Base-by-base conservation (phyloP, 2,113 vertebrate genomes). In the Gavialis gangeticus region DNA sequence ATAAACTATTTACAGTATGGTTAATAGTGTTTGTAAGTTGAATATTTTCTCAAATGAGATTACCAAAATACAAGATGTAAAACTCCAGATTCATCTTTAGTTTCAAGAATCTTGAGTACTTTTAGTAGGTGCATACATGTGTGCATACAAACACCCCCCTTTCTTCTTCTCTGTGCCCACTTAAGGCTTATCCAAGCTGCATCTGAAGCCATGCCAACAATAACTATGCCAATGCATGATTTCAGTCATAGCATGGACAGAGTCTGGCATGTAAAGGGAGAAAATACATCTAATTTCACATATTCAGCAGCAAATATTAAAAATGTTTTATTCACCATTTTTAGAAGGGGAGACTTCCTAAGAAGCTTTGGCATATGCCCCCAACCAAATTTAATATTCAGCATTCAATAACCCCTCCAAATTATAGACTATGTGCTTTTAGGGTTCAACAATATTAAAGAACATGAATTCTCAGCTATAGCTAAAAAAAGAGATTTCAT, bases 301-400 rank as follows among this genome's bases (percentile, higher is more conserved):
- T 30, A 82, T 94, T 25, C 0, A 1, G 3, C 27, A 82, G 25
- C 54, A 64, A 37, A 63, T 80, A 34, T 79, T 82, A 63, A n/a
- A 93, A 85, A 75, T 46, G 55, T 89, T 80, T 88, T 96, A 90
- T 93, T 96, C 79, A 78, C 63, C 63, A 28, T 93, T 89, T 2
- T 0, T 54, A 37, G 60, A 28, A 67, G 83, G 54, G 87, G 6
- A 92, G 63, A 91, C 56, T 93, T 77, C 79, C 75, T 91, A 89
- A 91, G 25, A 46, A 95, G 57, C 73, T 95, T 89, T 93, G 63
- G 67, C 66, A 84, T 84, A 92, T 16, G 27, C n/a, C 57, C 62
- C 75, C 54, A 91, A 85, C 88, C 91, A 95, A 97, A 95, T 94
- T 78, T 85, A 92, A 84, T 94, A 84, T 96, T 96, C 88, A 67